These are phyloP conservation scores for Pangasianodon gigas DNA, from an alignment of 2,113 vertebrate species.

Conservation along the genomic window DNA sequence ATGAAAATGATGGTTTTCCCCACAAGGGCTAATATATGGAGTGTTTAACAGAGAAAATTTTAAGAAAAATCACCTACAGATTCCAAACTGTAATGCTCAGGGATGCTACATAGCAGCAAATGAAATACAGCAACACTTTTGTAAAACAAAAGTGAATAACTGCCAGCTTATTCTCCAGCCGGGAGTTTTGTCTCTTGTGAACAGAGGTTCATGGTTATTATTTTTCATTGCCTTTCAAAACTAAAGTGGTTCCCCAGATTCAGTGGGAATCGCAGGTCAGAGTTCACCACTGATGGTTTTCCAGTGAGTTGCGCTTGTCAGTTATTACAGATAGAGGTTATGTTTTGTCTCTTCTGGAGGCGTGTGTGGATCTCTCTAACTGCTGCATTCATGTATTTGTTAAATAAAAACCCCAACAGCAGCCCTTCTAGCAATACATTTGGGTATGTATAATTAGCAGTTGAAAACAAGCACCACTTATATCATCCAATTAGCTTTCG, in stretches of 20 bases:
- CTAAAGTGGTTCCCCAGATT: conserved; percentile 20
- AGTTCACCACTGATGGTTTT: background rate
- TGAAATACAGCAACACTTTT: background rate
- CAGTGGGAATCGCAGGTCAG: conserved; percentile 25
- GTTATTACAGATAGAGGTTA: background rate
- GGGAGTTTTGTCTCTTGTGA: background rate
- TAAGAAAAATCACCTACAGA: background rate
- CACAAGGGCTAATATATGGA: background rate
- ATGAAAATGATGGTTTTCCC: conserved; percentile 5
- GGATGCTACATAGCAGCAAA: background rate
- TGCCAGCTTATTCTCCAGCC: background rate
- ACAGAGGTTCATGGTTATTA: conserved; percentile 13
- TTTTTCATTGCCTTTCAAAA: conserved; percentile 39
- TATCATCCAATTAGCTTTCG: conserved; percentile 56
- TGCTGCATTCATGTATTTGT: conserved; percentile 50
- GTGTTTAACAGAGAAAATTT: background rate
- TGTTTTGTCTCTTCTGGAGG: background rate
- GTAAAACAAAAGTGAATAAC: background rate
- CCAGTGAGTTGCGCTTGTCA: conserved; percentile 1
- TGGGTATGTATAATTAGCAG: conserved; percentile 57
- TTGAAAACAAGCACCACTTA: conserved; percentile 57
- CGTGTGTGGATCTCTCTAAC: conserved; percentile 2
- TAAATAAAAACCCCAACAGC: conserved; percentile 8
- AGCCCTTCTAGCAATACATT: conserved; percentile 31
- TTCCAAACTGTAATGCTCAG: background rate